Conservation (phyloP, 2,113 vertebrate genomes). For the Callithrix jacchus region DNA sequence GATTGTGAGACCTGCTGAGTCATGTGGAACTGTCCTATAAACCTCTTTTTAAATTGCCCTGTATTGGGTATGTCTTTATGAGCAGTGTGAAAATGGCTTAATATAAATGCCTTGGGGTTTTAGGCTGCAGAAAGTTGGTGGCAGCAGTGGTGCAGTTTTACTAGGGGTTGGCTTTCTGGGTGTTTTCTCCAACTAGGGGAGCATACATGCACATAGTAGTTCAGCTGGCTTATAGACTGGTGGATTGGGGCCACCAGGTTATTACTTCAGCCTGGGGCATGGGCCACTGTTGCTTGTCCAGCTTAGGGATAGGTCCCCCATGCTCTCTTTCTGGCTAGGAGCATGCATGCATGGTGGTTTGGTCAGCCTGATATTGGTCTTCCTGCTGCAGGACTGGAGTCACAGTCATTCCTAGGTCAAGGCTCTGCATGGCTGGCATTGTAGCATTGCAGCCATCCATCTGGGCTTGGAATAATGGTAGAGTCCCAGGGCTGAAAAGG, state of each 20-base stretch:
- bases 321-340: background rate
- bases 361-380: background rate
- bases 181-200: background rate
- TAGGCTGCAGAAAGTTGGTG: background rate
- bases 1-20: too few species aligned
- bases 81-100: too few species aligned
- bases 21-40: too few species aligned
- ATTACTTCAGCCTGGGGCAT: background rate
- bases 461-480: background rate
- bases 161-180: background rate
- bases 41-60: too few species aligned
- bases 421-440: background rate
- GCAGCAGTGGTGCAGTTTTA: background rate
- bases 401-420: background rate
- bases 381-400: background rate
- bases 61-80: too few species aligned
- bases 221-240: background rate
- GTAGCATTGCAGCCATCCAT: background rate
- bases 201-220: background rate
- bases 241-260: background rate
- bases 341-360: background rate
- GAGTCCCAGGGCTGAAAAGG: background rate
- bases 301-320: background rate
- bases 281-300: background rate
- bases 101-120: background rate